Conservation (phyloP, 2,797 vertebrate species). For the Acrossocheilus wenchowensis region DNA sequence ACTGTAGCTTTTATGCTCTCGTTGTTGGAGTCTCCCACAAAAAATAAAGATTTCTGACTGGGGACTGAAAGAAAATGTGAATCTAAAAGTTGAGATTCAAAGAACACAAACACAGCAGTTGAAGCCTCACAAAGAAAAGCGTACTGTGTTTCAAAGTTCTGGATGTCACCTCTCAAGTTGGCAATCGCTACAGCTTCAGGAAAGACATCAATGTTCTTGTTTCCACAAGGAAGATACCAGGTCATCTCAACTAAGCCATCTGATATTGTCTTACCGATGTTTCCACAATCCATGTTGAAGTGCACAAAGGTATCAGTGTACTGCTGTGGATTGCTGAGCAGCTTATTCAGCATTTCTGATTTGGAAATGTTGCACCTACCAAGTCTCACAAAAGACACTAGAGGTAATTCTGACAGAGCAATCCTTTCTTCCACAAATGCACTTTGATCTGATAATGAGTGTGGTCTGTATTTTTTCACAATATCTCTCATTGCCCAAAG, state of each 20-base stretch:
- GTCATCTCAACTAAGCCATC: slow-evolving; percentile 71
- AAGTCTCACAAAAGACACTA: slow-evolving; percentile 54
- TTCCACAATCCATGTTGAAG: slow-evolving; percentile 63
- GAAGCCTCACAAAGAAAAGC: slow-evolving; percentile 35
- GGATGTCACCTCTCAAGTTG: slow-evolving; percentile 44
- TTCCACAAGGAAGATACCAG: slow-evolving; percentile 72
- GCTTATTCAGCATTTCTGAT: slow-evolving; percentile 70
- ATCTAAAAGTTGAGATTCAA: background rate
- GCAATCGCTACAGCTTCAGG: slow-evolving; percentile 68
- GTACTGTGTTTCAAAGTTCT: slow-evolving; percentile 30
- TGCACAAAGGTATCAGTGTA: slow-evolving; percentile 71
- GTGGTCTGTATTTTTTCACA: slow-evolving; percentile 70
- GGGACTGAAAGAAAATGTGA: background rate
- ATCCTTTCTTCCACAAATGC: slow-evolving; percentile 68
- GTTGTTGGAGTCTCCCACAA: background rate
- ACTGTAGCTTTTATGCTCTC: background rate
- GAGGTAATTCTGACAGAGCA: slow-evolving; percentile 34
- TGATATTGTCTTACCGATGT: slow-evolving; percentile 47
- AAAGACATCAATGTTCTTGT: slow-evolving; percentile 65
- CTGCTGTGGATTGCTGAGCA: slow-evolving; percentile 65
- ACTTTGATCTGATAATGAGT: slow-evolving; percentile 58
- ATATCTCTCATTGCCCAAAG: slow-evolving; percentile 75
- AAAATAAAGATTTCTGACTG: background rate
- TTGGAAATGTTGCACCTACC: slow-evolving; percentile 65
- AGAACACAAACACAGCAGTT: slow-evolving; percentile 40